Base-by-base conservation (phyloP, 1,140 invertebrate genomes). In the Oppia nitens region DNA sequence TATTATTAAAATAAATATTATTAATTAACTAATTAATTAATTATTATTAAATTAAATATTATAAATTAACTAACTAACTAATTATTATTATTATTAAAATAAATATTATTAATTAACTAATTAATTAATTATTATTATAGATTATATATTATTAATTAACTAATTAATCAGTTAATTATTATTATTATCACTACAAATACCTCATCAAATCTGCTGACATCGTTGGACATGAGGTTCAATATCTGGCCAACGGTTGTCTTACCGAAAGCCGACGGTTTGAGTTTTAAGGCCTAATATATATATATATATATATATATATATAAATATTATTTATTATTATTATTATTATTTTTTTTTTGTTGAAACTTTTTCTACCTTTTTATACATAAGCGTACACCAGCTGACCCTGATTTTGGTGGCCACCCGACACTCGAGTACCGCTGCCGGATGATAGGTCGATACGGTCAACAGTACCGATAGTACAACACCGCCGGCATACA, bases 181-280 rank as follows among this genome's bases (percentile, higher is more conserved):
- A n/a, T n/a, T n/a, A n/a, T n/a, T n/a, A n/a, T n/a, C n/a, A n/a
- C n/a, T n/a, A n/a, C n/a, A n/a, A 32, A 9, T 59, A 61, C 60
- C 26, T 61, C 47, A 61, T 76, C 75, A 68, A 77, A 76, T 62
- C 75, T 64, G 58, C 69, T 73, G 6, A 77, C 75, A 64, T 95
- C 89, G 70, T 92, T 94, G 12, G 87, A 90, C 61, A 94, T 76
- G 6, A 94, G 75, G 72, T 94, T 95, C 17, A 93, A 83, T 67
- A 93, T 82, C 73, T 94, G 83, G 12, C 89, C 89, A 47, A 79
- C 78, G 2, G 85, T 85, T 2, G 83, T 85, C 66, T 84, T 76
- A 23, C 79, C 78, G 40, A 90, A 70, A 9, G 84, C 80, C 2
- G 76, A 79, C 63, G 72, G 70, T 61, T 71, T 75, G 26, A 77